These are phyloP conservation scores for Drosophila lowei DNA, from an alignment of 1,140 invertebrate species.

Conservation along the genomic window DNA sequence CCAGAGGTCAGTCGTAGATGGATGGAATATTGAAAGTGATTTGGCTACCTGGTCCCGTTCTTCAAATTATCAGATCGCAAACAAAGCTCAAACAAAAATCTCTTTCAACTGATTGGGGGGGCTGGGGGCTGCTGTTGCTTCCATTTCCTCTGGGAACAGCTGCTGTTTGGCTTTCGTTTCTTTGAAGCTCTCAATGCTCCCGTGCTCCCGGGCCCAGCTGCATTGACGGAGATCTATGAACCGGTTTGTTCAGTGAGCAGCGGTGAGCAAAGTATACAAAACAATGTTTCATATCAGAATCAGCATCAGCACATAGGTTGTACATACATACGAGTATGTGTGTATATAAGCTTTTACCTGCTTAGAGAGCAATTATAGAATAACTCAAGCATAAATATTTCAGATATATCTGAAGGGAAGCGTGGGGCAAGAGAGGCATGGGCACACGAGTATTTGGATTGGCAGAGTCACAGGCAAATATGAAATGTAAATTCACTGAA, in stretches of 20 bases:
- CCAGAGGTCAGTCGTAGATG: too few relatives aligned
- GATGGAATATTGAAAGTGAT: too few relatives aligned
- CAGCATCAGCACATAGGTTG: slow-evolving; percentile 3
- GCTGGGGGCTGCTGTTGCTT: slow-evolving; percentile 15
- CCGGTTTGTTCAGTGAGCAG: slow-evolving; percentile 57
- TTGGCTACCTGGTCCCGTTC: not conserved
- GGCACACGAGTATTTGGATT: not conserved
- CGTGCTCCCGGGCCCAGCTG: slow-evolving; percentile 10
- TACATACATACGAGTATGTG: slow-evolving; percentile 16
- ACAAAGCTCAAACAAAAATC: slow-evolving; percentile 24
- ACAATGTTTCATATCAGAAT: slow-evolving; percentile 42
- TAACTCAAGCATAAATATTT: too few relatives aligned
- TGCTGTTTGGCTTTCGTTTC: slow-evolving; percentile 39
- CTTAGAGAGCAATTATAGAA: too few relatives aligned
- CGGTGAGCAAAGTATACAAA: slow-evolving; percentile 27
- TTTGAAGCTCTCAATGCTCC: too few relatives aligned
- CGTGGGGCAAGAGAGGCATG: not conserved
- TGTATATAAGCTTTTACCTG: not conserved
- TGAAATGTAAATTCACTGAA: slow-evolving; percentile 41
- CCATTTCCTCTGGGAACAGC: slow-evolving; percentile 38
- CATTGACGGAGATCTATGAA: slow-evolving; percentile 34
- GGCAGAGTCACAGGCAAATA: slow-evolving; percentile 43
- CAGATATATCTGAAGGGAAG: too few relatives aligned
- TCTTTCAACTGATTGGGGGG: slow-evolving; percentile 23
- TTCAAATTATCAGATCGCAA: slow-evolving; percentile 26